Evolutionary conservation across 2,113 vertebrate genomes (phyloP), one percentile per base, ranked within the genome.

Genomic region (Calidris pygmaea): DNA sequence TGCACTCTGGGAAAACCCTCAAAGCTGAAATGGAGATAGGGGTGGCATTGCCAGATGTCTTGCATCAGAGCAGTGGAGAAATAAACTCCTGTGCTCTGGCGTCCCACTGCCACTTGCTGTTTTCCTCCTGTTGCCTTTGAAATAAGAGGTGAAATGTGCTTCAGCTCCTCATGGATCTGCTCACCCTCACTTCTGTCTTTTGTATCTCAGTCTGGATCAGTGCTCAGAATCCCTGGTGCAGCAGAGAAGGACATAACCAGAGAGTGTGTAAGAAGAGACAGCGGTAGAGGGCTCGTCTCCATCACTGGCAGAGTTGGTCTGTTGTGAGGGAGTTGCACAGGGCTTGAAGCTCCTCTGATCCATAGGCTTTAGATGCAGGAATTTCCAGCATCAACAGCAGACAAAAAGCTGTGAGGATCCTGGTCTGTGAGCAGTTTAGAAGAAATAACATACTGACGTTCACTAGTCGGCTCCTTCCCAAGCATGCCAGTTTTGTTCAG

Each of bases 401-500:
- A 58, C 20, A 63, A 88, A 90, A 71, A 39, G 1, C 22, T 45
- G 32, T 59, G 47, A 89, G 14, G 20, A 27, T 43, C 18, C 14
- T 79, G 50, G 10, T 26, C 30, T 67, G 24, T 12, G 35, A 72
- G 30, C 34, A 74, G 35, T 52, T 63, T 37, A 55, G 37, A 70
- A 85, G 32, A 82, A 78, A 41, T 52, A 72, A 52, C 16, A 55
- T 35, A 35, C 43, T 80, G 11, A n/a, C 89, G 58, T 74, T 88
- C 90, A 32, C 53, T 89, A 87, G 91, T 84, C 37, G 65, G 93
- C 67, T 80, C 37, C 73, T 85, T 90, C 68, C 53, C 91, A 92
- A 90, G 90, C 41, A 47, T 48, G 43, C 21, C 47, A 50, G 50
- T 83, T 90, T 78, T 66, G 30, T 34, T 87, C 65, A 74, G 41